Evolutionary conservation across 1,140 invertebrate genomes (phyloP).

Genomic region (Euglossa dilemma): DNA sequence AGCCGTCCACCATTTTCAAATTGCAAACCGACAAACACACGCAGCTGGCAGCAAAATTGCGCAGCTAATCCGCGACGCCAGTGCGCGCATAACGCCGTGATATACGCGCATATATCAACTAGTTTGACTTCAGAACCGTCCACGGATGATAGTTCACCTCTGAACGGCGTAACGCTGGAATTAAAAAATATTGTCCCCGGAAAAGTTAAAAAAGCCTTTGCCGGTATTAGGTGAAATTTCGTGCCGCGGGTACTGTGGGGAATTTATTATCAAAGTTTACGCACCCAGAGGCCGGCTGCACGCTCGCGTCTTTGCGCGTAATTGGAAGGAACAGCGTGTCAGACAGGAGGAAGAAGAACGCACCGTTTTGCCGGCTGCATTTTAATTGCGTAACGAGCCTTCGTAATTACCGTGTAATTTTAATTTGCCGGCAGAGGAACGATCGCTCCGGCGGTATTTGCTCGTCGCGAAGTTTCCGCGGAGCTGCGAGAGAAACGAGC

Average conservation of each 20-base stretch:
- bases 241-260: neutral
- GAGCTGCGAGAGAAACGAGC: neutral
- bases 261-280: constrained; percentile 45
- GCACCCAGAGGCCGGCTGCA: neutral
- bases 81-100: neutral
- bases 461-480: neutral
- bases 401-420: constrained; percentile 62
- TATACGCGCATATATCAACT: neutral
- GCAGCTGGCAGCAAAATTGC: too few species aligned
- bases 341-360: constrained; percentile 1
- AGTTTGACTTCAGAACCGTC: neutral
- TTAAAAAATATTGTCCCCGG: constrained; percentile 4
- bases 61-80: too few species aligned
- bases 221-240: neutral
- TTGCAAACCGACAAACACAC: too few species aligned
- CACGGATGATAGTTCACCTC: neutral
- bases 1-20: too few species aligned
- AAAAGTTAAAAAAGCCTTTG: neutral
- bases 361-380: constrained; percentile 37
- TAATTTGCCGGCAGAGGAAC: constrained; percentile 58
- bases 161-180: neutral
- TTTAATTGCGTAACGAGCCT: constrained; percentile 61
- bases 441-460: constrained; percentile 40
- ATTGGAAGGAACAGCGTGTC: constrained; percentile 40
- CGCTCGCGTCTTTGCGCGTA: constrained; percentile 25